Evolutionary conservation across 2,888 invertebrate genomes (phyloP).

Genomic region (Elmis aenea): DNA sequence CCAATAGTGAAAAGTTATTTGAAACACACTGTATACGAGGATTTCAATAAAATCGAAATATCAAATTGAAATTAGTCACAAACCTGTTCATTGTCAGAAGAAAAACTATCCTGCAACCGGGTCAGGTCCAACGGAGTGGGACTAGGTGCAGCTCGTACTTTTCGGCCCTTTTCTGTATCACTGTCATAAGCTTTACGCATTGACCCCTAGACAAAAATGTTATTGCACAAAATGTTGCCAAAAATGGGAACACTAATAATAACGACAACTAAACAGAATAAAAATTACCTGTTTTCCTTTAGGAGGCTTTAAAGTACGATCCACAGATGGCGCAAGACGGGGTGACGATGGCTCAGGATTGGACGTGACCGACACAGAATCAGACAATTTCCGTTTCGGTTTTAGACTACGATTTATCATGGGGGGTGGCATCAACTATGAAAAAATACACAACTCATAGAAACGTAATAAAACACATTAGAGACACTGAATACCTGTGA

Average conservation of each 20-base stretch:
- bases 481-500: constrained; percentile 30
- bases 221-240: too few relatives aligned
- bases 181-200: constrained; percentile 42
- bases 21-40: too few relatives aligned
- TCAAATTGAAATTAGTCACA: too few relatives aligned
- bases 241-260: constrained; percentile 5
- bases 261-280: neutral
- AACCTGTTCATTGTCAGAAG: constrained; percentile 27
- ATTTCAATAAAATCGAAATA: too few relatives aligned
- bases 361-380: constrained; percentile 44
- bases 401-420: constrained; percentile 78
- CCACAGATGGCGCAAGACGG: constrained; percentile 54
- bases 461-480: too few relatives aligned
- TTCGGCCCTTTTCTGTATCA: constrained; percentile 36
- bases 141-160: constrained; percentile 51
- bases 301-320: constrained; percentile 60
- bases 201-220: constrained; percentile 28
- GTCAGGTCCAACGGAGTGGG: constrained; percentile 47
- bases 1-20: neutral
- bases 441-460: too few relatives aligned
- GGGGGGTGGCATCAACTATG: constrained; percentile 55
- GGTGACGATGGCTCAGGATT: constrained; percentile 44
- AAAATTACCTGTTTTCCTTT: too few relatives aligned
- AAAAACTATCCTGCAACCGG: constrained; percentile 39
- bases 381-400: constrained; percentile 58